phyloP scores from a whole-genome alignment of 2,888 invertebrate species.

The Invenusta paracnida region DNA sequence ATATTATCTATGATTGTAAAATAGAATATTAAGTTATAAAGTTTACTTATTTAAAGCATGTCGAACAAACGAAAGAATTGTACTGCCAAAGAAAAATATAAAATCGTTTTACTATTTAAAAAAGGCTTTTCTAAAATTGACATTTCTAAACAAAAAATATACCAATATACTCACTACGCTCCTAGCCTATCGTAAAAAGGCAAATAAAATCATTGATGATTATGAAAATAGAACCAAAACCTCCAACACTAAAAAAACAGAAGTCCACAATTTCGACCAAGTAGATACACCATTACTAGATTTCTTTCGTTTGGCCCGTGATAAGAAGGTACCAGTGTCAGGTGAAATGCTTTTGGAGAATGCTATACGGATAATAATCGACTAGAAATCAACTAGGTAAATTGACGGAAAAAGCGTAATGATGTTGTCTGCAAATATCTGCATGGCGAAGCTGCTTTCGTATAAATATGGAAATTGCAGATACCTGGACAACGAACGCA shows the following conservation, averaged over 20 bases:
- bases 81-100: constrained; percentile 9
- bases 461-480: too few relatives aligned
- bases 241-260: not conserved
- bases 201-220: not conserved
- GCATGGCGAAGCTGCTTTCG: too few relatives aligned
- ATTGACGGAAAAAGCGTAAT: too few relatives aligned
- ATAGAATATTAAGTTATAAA: too few relatives aligned
- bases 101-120: not conserved
- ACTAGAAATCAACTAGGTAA: not conserved
- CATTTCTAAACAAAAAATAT: not conserved
- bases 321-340: not conserved
- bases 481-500: too few relatives aligned
- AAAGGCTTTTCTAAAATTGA: not conserved
- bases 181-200: constrained; percentile 18
- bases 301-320: not conserved
- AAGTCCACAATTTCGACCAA: not conserved
- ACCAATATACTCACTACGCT: constrained; percentile 23
- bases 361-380: not conserved
- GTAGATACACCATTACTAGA: not conserved
- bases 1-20: too few relatives aligned
- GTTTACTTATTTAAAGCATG: not conserved
- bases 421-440: too few relatives aligned
- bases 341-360: not conserved
- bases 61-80: constrained; percentile 13
- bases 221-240: not conserved